Conservation (phyloP, 2,888 invertebrate genomes). For the Eristalis arbustorum region DNA sequence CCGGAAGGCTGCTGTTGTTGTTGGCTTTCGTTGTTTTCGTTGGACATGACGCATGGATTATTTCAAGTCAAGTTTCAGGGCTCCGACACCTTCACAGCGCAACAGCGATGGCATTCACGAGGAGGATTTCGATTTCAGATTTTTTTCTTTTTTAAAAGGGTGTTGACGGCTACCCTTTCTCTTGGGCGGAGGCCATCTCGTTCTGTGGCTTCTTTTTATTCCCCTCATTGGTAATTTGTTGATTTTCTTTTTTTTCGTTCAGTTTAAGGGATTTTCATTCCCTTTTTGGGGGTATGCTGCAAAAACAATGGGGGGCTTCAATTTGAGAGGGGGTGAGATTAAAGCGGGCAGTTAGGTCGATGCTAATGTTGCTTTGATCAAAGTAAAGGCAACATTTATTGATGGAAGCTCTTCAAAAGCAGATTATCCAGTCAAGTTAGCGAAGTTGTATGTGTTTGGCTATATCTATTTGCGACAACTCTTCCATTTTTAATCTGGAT, state of each 20-base stretch:
- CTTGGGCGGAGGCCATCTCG: not conserved
- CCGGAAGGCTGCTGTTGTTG: conserved; percentile 35
- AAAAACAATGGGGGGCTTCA: not conserved
- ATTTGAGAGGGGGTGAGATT: not conserved
- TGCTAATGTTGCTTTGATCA: not conserved
- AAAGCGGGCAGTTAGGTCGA: not conserved
- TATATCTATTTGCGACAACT: too few species aligned
- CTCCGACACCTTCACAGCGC: conserved; percentile 32
- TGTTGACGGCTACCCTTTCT: conserved; percentile 13
- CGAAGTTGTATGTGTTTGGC: not conserved
- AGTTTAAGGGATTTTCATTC: not conserved
- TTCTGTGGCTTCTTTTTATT: not conserved
- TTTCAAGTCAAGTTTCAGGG: conserved; percentile 53
- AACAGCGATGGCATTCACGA: not conserved
- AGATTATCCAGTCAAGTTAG: not conserved
- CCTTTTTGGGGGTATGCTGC: not conserved
- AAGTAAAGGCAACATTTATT: not conserved
- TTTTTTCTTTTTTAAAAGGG: conserved; percentile 5
- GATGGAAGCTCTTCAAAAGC: not conserved
- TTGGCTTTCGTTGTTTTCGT: conserved; percentile 33
- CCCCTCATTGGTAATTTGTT: not conserved
- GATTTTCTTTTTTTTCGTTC: not conserved
- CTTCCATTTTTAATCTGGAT: too few species aligned
- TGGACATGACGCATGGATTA: conserved; percentile 62
- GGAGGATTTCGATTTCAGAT: conserved; percentile 26